Conservation (phyloP, 1,140 invertebrate genomes). For the Heliothis subflexa region DNA sequence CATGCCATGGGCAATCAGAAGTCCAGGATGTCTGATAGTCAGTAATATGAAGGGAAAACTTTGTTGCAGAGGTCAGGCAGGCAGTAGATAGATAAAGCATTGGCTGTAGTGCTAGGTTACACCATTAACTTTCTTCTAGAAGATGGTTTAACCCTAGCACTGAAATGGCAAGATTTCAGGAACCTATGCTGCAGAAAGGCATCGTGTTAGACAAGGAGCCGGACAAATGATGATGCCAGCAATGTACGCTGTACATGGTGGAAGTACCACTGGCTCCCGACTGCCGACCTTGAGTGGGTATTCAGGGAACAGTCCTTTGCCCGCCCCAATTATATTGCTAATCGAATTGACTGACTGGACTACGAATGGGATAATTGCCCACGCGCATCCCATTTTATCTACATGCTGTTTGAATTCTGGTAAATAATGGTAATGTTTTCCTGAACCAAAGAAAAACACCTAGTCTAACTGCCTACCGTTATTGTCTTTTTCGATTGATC, state of each 20-base stretch:
- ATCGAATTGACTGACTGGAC: slow-evolving; percentile 83
- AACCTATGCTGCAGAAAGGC: no score
- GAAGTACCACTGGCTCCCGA: slow-evolving; percentile 1
- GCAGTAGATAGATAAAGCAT: no score
- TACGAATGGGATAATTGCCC: slow-evolving; percentile 80
- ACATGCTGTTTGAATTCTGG: slow-evolving; percentile 16
- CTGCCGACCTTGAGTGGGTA: slow-evolving; percentile 58
- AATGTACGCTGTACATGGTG: background rate
- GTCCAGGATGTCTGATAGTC: no score
- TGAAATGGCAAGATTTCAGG: no score
- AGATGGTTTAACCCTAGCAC: no score
- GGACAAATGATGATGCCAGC: background rate
- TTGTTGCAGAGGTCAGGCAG: no score
- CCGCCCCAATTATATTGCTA: slow-evolving; percentile 73
- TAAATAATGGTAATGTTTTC: background rate
- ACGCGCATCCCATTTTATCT: slow-evolving; percentile 70
- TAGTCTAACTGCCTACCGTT: background rate
- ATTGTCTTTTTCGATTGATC: no score
- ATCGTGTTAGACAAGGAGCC: no score
- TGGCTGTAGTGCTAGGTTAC: no score
- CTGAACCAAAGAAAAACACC: background rate
- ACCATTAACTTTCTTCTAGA: no score
- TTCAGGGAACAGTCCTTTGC: slow-evolving; percentile 69
- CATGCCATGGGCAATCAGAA: no score
- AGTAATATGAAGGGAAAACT: no score